A percentile compares a stretch with the other conserved stretches of the same genome.
Evolutionary conservation across 2,113 vertebrate species (phyloP).

Genomic region (Lophotis ruficrista): DNA sequence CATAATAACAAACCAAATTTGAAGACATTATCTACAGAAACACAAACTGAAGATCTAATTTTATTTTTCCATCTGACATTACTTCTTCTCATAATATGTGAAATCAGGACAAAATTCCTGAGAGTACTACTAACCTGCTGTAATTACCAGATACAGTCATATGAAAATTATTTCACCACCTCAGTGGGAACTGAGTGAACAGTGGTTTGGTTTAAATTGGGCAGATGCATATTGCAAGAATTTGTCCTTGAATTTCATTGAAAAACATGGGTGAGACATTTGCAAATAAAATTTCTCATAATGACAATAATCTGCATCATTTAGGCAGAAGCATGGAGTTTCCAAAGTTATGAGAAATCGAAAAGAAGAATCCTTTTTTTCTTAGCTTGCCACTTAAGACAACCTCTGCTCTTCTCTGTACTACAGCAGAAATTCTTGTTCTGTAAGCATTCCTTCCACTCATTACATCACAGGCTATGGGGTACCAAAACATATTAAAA

Average conservation of each 20-base stretch:
- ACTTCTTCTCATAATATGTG: background rate
- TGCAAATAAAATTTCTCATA: background rate
- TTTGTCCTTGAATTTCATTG: background rate
- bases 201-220: background rate
- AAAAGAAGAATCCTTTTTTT: background rate
- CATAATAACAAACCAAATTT: background rate
- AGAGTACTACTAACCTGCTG: background rate
- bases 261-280: background rate
- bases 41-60: background rate
- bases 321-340: background rate
- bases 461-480: background rate
- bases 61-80: background rate
- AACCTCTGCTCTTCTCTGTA: background rate
- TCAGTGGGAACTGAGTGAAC: background rate
- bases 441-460: background rate
- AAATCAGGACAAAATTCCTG: background rate
- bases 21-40: background rate
- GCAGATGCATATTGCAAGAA: background rate
- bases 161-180: constrained; percentile 28
- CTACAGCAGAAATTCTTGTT: background rate
- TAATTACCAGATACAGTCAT: background rate
- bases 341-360: background rate
- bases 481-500: background rate
- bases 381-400: background rate
- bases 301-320: background rate